Evolutionary conservation across 2,113 vertebrate genomes (phyloP).

Genomic region (Aspidoscelis tigris): DNA sequence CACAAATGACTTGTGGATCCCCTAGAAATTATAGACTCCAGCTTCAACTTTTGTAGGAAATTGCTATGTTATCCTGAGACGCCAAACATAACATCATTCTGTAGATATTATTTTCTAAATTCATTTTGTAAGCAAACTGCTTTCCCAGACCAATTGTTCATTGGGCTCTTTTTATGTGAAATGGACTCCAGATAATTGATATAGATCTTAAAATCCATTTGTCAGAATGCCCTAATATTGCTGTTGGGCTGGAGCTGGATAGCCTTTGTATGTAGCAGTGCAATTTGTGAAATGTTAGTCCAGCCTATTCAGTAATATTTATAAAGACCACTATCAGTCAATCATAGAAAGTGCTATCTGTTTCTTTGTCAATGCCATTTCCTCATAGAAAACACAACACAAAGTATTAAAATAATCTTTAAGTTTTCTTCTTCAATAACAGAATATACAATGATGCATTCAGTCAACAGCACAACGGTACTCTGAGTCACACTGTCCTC

Average conservation of each 20-base stretch:
- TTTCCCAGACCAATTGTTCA: too few relatives aligned
- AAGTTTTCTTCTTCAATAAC: neutral
- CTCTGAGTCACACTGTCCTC: neutral
- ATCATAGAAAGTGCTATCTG: neutral
- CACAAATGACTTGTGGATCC: neutral
- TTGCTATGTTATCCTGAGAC: neutral
- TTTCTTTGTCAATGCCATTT: neutral
- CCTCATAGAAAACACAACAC: neutral
- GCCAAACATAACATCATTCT: neutral
- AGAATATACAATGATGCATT: neutral
- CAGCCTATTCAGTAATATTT: neutral
- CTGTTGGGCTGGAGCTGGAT: neutral
- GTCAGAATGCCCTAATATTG: neutral
- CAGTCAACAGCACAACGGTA: neutral
- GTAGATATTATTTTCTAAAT: neutral
- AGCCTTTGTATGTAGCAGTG: neutral
- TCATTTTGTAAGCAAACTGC: neutral
- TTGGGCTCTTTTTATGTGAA: neutral
- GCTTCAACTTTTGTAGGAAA: too few relatives aligned
- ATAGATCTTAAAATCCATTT: neutral
- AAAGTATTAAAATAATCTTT: neutral
- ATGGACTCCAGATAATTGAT: neutral
- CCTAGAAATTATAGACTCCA: too few relatives aligned
- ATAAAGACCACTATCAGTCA: neutral
- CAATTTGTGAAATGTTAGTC: conserved; percentile 5